A percentile compares a stretch with the other conserved stretches of the same genome.
Evolutionary conservation across 1,140 invertebrate genomes (phyloP).

Genomic region (Lepidurus arcticus): DNA sequence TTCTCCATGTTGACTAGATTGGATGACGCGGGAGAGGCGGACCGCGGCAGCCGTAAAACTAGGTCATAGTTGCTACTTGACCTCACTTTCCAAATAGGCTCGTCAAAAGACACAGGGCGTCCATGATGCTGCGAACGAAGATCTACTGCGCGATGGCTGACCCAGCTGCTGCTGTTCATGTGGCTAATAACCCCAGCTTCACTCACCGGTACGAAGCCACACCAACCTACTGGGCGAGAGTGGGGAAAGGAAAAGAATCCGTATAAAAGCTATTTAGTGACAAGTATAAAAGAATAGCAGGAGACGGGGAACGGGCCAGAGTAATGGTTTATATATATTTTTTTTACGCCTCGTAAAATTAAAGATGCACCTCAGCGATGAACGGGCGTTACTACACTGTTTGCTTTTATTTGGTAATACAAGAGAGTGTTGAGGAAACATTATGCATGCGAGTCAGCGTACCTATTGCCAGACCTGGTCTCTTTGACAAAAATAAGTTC

Average conservation of each 20-base stretch:
- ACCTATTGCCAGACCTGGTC: not conserved
- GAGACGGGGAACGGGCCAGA: not conserved
- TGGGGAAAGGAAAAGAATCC: not conserved
- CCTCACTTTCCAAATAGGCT: slow-evolving; percentile 15
- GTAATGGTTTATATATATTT: not conserved
- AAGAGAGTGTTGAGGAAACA: not conserved
- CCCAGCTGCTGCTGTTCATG: not conserved
- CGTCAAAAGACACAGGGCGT: not conserved
- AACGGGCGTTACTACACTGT: not conserved
- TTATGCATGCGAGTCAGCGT: not conserved
- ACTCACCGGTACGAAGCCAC: not conserved
- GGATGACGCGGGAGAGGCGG: slow-evolving; percentile 11
- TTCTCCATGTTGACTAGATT: slow-evolving; percentile 22
- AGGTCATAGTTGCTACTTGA: slow-evolving; percentile 21
- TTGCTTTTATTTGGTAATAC: slow-evolving; percentile 15
- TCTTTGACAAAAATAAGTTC: slow-evolving; percentile 11
- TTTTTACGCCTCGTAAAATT: not conserved
- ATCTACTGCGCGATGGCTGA: slow-evolving; percentile 1
- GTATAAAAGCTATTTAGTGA: not conserved
- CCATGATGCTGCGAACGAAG: not conserved
- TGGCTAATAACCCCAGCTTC: slow-evolving; percentile 2
- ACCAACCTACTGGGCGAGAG: slow-evolving; percentile 1
- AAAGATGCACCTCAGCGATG: not conserved
- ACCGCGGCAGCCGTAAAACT: slow-evolving; percentile 7
- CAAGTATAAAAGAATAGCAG: slow-evolving; percentile 7